Evolutionary conservation across 2,888 invertebrate genomes (phyloP).

Genomic region (Ditula angustiorana): DNA sequence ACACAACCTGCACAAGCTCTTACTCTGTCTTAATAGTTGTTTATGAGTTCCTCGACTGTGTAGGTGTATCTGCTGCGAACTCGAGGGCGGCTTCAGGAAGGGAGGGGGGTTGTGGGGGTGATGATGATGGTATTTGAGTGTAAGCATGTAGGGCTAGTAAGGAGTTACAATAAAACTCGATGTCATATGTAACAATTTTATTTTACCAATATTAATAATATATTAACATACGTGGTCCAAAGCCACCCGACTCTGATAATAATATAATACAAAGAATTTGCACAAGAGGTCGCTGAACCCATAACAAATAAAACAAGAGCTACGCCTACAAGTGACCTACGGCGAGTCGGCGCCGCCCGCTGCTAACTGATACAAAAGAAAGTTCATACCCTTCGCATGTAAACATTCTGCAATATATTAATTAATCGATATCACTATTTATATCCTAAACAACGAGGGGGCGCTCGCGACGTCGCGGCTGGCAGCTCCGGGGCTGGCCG

Average conservation of each 20-base stretch:
- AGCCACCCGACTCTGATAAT: slow-evolving; percentile 82
- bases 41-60: no score
- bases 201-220: slow-evolving; percentile 86
- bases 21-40: no score
- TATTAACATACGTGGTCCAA: slow-evolving; percentile 84
- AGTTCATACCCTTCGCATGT: slow-evolving; percentile 57
- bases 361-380: slow-evolving; percentile 76
- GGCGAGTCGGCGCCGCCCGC: slow-evolving; percentile 48
- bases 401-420: slow-evolving; percentile 72
- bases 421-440: slow-evolving; percentile 65
- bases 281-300: slow-evolving; percentile 79
- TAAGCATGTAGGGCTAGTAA: no score
- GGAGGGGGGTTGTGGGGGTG: no score
- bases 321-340: slow-evolving; percentile 62
- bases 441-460: slow-evolving; percentile 63
- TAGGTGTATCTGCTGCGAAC: no score
- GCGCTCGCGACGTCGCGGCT: slow-evolving; percentile 45
- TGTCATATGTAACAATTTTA: slow-evolving; percentile 84
- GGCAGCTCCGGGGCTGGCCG: not conserved
- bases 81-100: no score
- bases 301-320: slow-evolving; percentile 81
- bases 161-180: slow-evolving; percentile 53
- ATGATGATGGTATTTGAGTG: no score
- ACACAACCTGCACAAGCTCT: no score
- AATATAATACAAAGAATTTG: slow-evolving; percentile 84